Evolutionary conservation across 2,797 vertebrate species (phyloP).

Genomic region (Gallinago stenura): DNA sequence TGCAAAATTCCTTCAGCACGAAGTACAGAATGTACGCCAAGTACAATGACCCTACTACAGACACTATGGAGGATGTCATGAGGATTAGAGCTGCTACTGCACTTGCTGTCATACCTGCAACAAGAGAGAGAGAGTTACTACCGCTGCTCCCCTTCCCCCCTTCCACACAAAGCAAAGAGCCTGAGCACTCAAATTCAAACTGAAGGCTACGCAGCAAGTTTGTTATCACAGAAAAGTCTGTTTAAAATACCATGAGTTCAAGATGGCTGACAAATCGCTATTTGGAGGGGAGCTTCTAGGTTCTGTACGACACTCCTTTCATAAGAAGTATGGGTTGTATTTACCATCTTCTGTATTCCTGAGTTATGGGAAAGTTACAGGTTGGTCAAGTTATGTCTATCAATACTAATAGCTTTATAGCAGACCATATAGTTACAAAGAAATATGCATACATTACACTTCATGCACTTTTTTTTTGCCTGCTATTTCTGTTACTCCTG

Average conservation of each 20-base stretch:
- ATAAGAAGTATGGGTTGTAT: neutral
- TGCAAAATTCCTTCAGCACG: slow-evolving; percentile 98
- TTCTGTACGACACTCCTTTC: neutral
- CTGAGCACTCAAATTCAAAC: neutral
- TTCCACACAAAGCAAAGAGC: neutral
- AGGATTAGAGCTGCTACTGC: slow-evolving; percentile 97
- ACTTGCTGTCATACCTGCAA: slow-evolving; percentile 95
- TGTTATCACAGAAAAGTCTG: neutral
- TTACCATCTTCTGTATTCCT: neutral
- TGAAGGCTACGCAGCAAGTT: neutral
- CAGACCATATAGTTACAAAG: neutral
- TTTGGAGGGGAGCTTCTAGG: neutral
- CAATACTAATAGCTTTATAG: neutral
- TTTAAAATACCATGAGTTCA: neutral
- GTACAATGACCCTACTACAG: slow-evolving; percentile 95
- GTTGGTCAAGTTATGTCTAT: neutral
- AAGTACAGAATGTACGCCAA: slow-evolving; percentile 99
- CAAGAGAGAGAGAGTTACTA: slow-evolving; percentile 58
- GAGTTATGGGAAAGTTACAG: neutral
- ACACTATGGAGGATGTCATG: slow-evolving; percentile 97
- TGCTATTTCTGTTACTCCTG: neutral
- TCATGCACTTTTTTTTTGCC: neutral
- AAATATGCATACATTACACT: neutral
- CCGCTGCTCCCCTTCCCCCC: neutral
- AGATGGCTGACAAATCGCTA: neutral